Percentiles rank a stretch among this genome's conserved stretches.
Conservation (phyloP, 2,888 invertebrate genomes). For the Proisotoma minuta region DNA sequence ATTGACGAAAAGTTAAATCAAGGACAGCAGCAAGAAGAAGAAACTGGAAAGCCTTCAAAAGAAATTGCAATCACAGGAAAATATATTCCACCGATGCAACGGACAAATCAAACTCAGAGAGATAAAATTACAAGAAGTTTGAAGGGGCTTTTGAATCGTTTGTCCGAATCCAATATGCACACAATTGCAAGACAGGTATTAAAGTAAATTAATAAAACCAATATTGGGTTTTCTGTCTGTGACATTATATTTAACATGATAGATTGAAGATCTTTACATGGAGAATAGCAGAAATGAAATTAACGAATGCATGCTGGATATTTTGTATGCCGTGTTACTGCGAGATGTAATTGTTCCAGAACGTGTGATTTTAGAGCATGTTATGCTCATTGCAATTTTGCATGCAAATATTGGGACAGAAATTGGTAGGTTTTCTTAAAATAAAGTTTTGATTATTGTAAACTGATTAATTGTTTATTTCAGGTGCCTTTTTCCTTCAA, state of each 20-base stretch:
- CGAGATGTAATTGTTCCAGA: constrained; percentile 62
- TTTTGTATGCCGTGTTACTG: constrained; percentile 69
- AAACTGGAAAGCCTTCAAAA: constrained; percentile 12
- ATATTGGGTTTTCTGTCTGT: constrained; percentile 5
- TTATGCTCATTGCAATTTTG: constrained; percentile 72
- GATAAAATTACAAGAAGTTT: constrained; percentile 69
- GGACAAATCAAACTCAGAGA: constrained; percentile 59
- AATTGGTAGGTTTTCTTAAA: constrained; percentile 61
- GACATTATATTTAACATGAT: constrained; percentile 46
- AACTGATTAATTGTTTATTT: constrained; percentile 1
- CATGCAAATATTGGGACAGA: constrained; percentile 89
- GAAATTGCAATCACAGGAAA: constrained; percentile 52
- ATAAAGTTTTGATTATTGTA: neutral
- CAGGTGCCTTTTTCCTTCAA: constrained; percentile 78
- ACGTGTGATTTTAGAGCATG: constrained; percentile 75
- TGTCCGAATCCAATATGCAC: constrained; percentile 82
- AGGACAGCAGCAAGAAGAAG: too few relatives aligned
- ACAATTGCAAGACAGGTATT: constrained; percentile 63
- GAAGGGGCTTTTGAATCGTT: constrained; percentile 81
- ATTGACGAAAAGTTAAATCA: constrained; percentile 22
- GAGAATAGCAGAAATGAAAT: constrained; percentile 75
- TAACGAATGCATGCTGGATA: constrained; percentile 66
- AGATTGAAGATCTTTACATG: constrained; percentile 75
- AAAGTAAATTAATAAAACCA: too few relatives aligned
- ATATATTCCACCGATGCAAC: constrained; percentile 78